Evolutionary conservation across 2,113 vertebrate species (phyloP), one percentile per base, ranked within the genome.

Genomic region (Setophaga kirtlandii): DNA sequence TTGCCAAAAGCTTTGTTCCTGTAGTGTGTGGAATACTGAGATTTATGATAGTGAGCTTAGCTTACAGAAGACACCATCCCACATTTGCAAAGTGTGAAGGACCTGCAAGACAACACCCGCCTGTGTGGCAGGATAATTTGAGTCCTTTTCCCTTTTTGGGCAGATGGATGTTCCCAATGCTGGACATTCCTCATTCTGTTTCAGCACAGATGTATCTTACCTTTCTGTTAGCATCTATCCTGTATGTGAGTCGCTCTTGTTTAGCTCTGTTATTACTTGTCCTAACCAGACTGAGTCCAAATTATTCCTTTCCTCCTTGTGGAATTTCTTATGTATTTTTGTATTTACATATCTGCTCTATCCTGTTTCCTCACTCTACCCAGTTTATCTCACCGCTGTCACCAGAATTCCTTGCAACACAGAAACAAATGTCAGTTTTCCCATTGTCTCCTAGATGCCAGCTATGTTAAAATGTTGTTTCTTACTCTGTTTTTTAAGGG

Each of bases 401-500:
- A 67, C 55, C 47, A 86, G 39, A 65, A 11, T 12, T 83, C 53
- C 68, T 71, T 80, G 78, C 75, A 80, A 42, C 11, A 85, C 41
- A 87, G 33, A 83, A 92, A 86, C 67, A 74, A 89, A 65, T 68
- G 82, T 95, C 90, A 92, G 6, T 39, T 91, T 96, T 96, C 95
- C 94, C 93, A 50, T 91, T 93, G 87, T 96, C 53, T 90, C 63
- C 67, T 76, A 82, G 58, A 47, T 76, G 64, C 70, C 93, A 79
- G 59, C 74, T 85, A 4, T 1, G 2, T 46, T 65, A 46, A 89
- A 94, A 79, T 39, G 31, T 53, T 84, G 39, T 71, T 94, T 70
- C 79, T 95, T 79, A 39, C 1, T 82, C 59, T 65, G 53, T 84
- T 88, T 94, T 91, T 58, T 47, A 78, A 81, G 41, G 76, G n/a